Evolutionary conservation across 2,113 vertebrate species (phyloP).

Genomic region (Benitochromis conjunctus): DNA sequence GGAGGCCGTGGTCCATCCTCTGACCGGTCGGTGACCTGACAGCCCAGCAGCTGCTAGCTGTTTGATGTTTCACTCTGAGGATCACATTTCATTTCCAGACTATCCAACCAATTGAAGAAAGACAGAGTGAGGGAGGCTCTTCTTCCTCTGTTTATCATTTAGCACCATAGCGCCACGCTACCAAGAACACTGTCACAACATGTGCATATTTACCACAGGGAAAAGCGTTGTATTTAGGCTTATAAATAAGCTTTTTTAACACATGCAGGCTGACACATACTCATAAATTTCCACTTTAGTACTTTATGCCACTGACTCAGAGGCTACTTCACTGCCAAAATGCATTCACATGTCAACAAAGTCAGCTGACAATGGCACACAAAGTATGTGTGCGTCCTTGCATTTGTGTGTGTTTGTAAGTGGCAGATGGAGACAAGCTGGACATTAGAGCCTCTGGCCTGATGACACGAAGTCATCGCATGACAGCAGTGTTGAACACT

Average conservation of each 20-base stretch:
- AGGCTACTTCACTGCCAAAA: not conserved
- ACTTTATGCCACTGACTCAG: not conserved
- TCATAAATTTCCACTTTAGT: not conserved
- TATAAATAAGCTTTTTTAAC: not conserved
- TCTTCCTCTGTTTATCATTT: slow-evolving; percentile 24
- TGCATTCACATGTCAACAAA: slow-evolving; percentile 2
- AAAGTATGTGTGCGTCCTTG: not conserved
- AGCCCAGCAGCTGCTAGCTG: slow-evolving; percentile 73
- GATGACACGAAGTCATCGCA: slow-evolving; percentile 53
- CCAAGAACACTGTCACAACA: not conserved
- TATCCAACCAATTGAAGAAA: slow-evolving; percentile 59
- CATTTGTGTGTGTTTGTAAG: slow-evolving; percentile 5
- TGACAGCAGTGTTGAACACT: slow-evolving; percentile 39
- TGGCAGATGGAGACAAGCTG: slow-evolving; percentile 57
- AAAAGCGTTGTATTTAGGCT: not conserved
- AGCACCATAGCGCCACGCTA: not conserved
- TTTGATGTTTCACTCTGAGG: slow-evolving; percentile 74
- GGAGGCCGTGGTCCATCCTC: slow-evolving; percentile 65
- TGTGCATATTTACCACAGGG: not conserved
- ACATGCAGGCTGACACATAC: not conserved
- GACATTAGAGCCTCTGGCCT: slow-evolving; percentile 52
- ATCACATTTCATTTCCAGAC: slow-evolving; percentile 74
- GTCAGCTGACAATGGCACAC: slow-evolving; percentile 9
- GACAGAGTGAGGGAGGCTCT: slow-evolving; percentile 19
- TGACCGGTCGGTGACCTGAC: slow-evolving; percentile 72